These are phyloP conservation scores for Mystacides longicornis DNA, from an alignment of 2,888 invertebrate genomes.

Conservation along the genomic window DNA sequence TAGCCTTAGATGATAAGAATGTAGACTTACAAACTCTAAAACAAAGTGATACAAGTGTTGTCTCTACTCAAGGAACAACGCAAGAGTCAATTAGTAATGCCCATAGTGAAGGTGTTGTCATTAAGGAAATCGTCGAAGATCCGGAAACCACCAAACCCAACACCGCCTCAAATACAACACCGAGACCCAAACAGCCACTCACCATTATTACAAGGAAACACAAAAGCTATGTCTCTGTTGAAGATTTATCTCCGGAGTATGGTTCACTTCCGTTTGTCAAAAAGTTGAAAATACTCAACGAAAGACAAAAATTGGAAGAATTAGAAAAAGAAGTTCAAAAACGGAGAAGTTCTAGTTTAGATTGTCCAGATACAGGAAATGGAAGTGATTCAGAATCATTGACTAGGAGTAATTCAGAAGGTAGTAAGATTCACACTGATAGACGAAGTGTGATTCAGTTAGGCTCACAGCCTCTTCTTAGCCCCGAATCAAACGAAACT, in stretches of 20 bases:
- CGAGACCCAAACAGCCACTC: conserved; percentile 7
- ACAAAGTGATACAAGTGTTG: conserved; percentile 10
- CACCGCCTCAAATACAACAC: conserved; percentile 9
- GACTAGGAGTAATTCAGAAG: conserved; percentile 75
- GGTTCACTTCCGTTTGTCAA: conserved; percentile 81
- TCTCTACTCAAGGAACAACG: conserved; percentile 10
- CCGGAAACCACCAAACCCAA: not conserved
- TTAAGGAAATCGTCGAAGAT: conserved; percentile 6
- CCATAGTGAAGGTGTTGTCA: conserved; percentile 3
- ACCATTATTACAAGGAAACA: conserved; percentile 29
- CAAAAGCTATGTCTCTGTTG: conserved; percentile 76
- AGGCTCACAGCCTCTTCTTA: conserved; percentile 37
- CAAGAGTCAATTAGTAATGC: conserved; percentile 23
- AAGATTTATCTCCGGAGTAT: conserved; percentile 81
- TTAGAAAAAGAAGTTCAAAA: conserved; percentile 64
- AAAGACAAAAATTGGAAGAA: conserved; percentile 78
- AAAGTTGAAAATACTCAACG: conserved; percentile 80
- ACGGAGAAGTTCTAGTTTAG: conserved; percentile 73
- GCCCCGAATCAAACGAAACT: conserved; percentile 74
- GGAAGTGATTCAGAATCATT: conserved; percentile 44
- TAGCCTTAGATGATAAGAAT: conserved; percentile 25
- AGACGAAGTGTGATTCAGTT: conserved; percentile 39
- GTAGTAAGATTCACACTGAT: conserved; percentile 63
- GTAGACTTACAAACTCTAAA: conserved; percentile 14
- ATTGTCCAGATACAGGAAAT: conserved; percentile 55